A percentile compares a stretch with the other conserved stretches of the same genome.
Evolutionary conservation across 2,113 vertebrate species (phyloP).

Genomic region (Suncus etruscus): DNA sequence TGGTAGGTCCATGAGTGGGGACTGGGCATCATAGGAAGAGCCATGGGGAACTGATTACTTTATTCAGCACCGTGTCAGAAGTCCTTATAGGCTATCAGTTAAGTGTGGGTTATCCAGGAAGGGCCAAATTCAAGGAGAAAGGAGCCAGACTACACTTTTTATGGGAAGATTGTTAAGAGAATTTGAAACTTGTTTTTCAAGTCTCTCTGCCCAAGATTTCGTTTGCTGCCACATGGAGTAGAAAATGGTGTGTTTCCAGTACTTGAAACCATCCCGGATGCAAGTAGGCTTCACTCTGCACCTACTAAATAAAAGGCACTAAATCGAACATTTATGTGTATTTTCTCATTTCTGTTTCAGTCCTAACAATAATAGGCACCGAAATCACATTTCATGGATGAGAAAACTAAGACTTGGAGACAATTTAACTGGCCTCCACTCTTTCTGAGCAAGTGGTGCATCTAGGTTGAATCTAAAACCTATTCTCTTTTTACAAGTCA

Average conservation of each 20-base stretch:
- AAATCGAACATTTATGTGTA: neutral
- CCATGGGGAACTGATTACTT: neutral
- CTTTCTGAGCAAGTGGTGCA: neutral
- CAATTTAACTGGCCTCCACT: neutral
- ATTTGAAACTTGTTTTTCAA: constrained; percentile 15
- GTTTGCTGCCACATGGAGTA: neutral
- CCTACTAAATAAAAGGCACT: neutral
- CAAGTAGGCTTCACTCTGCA: neutral
- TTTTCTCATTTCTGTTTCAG: constrained; percentile 27
- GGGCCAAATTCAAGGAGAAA: neutral
- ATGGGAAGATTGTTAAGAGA: neutral
- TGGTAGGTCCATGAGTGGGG: neutral
- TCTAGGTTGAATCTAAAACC: neutral
- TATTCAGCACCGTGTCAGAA: constrained; percentile 32
- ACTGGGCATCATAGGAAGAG: neutral
- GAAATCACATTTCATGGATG: neutral
- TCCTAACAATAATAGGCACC: neutral
- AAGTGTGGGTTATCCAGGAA: neutral
- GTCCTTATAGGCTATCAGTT: neutral
- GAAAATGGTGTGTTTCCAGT: constrained; percentile 2
- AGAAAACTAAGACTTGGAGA: constrained; percentile 4
- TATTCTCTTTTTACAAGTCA: neutral
- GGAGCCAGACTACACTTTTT: neutral
- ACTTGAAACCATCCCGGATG: neutral
- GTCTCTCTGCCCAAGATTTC: neutral